Evolutionary conservation across 92 coral and sea anemone species (phyloP), one percentile per base, ranked within the genome.

Genomic region (Parazoanthus darwini): DNA sequence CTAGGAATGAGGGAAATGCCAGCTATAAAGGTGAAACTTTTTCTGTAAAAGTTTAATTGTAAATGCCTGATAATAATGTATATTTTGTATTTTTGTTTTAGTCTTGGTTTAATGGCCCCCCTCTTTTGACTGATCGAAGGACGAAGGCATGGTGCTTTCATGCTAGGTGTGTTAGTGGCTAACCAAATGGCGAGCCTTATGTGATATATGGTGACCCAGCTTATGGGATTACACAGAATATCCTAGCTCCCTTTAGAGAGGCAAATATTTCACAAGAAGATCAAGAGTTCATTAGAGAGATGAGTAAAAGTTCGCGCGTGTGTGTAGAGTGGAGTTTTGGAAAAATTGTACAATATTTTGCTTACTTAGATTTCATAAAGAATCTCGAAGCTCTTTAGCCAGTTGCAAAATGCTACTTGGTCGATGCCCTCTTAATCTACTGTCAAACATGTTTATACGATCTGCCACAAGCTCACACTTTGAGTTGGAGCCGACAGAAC

Each of bases 311-410:
- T 14, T n/a, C n/a, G n/a, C 35, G 95, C 25, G 79, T 58, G 48
- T 29, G 90, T 82, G 93, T 93, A 7, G 93, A 91, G 77, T 93
- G 96, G 96, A 92, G 96, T 22, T 93, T 93, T 86, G n/a, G 93
- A 94, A 93, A 93, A 44, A 89, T 93, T n/a, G 83, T 65, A 20
- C 94, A 89, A 66, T 5, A 89, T 36, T 91, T 93, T 90, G 96
- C 94, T 0, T 93, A 50, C 88, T 89, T 93, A 42, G 96, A 93
- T 87, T 93, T 91, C 66, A 89, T 89, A 66, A 93, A 89, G 80
- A 93, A 91, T 77, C 84, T 89, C 44, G 92, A 90, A 82, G 89
- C 91, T 8, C 94, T 93, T 36, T 94, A 93, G 82, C 94, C 96
- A 35, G 86, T 93, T 6, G 96, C 90, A 23, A 93, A 91, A 80